phyloP scores from a whole-genome alignment of 1,140 invertebrate species.

The Drosophila nannoptera region DNA sequence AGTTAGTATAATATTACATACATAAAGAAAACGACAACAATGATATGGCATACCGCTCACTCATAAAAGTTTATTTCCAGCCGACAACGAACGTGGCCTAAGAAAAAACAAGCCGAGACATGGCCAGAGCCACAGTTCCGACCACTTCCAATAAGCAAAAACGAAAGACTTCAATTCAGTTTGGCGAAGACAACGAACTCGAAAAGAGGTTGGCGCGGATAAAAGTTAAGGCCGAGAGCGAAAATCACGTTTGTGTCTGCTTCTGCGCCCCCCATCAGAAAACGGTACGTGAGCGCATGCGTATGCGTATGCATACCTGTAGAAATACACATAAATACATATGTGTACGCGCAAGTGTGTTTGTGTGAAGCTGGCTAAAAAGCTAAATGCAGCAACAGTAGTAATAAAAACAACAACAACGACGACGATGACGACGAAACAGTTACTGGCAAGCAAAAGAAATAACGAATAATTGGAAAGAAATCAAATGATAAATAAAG shows the following conservation, averaged over 20 bases:
- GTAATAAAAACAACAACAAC: conserved; percentile 19
- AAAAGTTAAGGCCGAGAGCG: conserved; percentile 50
- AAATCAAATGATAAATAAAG: conserved; percentile 62
- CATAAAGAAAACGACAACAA: conserved; percentile 27
- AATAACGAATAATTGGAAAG: conserved; percentile 56
- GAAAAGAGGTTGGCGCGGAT: conserved; percentile 69
- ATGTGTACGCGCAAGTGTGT: conserved; percentile 7
- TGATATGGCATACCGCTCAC: conserved; percentile 19
- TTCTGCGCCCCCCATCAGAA: conserved; percentile 26
- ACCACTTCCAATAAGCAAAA: conserved; percentile 73
- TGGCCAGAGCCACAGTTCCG: conserved; percentile 29
- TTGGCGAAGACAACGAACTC: conserved; percentile 79
- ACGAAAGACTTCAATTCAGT: conserved; percentile 79
- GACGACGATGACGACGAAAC: conserved; percentile 20
- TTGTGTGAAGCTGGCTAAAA: conserved; percentile 48
- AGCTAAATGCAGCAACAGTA: conserved; percentile 69
- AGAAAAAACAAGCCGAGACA: conserved; percentile 18
- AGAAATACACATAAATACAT: conserved; percentile 15
- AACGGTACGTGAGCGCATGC: conserved; percentile 75
- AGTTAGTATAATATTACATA: conserved; percentile 16
- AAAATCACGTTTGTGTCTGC: conserved; percentile 47
- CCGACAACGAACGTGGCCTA: conserved; percentile 25
- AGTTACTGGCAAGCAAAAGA: conserved; percentile 28
- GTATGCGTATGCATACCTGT: conserved; percentile 44
- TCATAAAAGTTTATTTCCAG: conserved; percentile 61